phyloP scores from a whole-genome alignment of 2,113 vertebrate genomes.

The Ochotona princeps region DNA sequence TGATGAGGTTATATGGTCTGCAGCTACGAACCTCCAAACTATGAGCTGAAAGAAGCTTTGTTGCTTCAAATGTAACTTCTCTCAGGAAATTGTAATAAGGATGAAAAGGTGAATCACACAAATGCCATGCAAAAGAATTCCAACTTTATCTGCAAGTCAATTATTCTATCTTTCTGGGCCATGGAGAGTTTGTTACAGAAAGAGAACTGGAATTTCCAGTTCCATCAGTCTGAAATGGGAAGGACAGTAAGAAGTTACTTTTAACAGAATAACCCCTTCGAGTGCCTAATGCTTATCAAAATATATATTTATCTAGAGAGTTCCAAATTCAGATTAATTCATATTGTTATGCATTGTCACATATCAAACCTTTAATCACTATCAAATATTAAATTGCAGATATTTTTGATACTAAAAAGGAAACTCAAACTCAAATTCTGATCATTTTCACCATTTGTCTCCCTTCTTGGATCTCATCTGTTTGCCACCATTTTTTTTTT shows the following conservation, averaged over 20 bases:
- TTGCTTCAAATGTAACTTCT: too few relatives aligned
- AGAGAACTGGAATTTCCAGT: not conserved
- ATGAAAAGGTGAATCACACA: too few relatives aligned
- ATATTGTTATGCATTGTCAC: not conserved
- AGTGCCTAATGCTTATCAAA: not conserved
- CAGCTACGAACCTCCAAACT: too few relatives aligned
- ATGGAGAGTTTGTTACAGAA: not conserved
- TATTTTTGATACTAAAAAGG: not conserved
- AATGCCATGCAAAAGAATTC: not conserved
- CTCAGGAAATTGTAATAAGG: too few relatives aligned
- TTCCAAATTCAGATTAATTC: conserved; percentile 9
- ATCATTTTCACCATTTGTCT: not conserved
- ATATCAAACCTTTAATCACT: not conserved
- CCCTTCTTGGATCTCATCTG: not conserved
- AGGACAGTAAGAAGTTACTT: not conserved
- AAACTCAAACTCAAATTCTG: not conserved
- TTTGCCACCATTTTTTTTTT: not conserved
- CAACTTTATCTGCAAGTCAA: not conserved
- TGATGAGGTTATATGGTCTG: too few relatives aligned
- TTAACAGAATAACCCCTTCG: not conserved
- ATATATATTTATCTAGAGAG: not conserved
- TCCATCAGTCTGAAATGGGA: not conserved
- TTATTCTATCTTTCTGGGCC: not conserved
- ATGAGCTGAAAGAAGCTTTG: too few relatives aligned
- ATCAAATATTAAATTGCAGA: not conserved